These are phyloP conservation scores for Echinometra lucunter DNA, from an alignment of 53 echinoderm and acorn worm species.

Conservation along the genomic window DNA sequence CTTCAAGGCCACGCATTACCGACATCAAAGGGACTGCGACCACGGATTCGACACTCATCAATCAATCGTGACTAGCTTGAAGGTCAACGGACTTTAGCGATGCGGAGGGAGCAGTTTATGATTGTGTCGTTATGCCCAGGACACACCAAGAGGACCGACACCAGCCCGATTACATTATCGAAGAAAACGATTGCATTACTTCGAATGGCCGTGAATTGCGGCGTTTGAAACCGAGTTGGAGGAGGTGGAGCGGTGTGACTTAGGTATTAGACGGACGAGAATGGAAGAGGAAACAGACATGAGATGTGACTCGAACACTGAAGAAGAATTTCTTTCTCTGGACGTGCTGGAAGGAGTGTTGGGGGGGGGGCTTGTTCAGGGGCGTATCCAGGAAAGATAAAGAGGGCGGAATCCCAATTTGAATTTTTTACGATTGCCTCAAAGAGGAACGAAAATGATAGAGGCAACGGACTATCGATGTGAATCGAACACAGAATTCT, in stretches of 20 bases:
- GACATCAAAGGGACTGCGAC: slow-evolving; percentile 38
- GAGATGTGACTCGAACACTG: slow-evolving; percentile 17
- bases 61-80: slow-evolving; percentile 24
- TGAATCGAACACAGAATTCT: not conserved
- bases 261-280: not conserved
- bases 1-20: slow-evolving; percentile 6
- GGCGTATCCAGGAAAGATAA: too few species aligned
- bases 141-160: too few species aligned
- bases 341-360: not conserved
- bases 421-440: too few species aligned
- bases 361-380: not conserved
- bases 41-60: slow-evolving; percentile 27
- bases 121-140: not conserved
- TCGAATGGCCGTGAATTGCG: too few species aligned
- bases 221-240: too few species aligned
- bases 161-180: too few species aligned
- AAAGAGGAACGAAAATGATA: not conserved
- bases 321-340: slow-evolving; percentile 6
- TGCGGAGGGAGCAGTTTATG: not conserved
- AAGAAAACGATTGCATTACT: too few species aligned
- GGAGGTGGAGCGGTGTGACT: too few species aligned
- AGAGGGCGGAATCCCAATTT: too few species aligned
- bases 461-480: not conserved
- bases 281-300: not conserved
- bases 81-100: slow-evolving; percentile 55